A percentile compares a stretch with the other conserved stretches of the same genome.
These are phyloP conservation scores for Callaeas wilsoni DNA, from an alignment of 2,113 vertebrate genomes.

Conservation along the genomic window DNA sequence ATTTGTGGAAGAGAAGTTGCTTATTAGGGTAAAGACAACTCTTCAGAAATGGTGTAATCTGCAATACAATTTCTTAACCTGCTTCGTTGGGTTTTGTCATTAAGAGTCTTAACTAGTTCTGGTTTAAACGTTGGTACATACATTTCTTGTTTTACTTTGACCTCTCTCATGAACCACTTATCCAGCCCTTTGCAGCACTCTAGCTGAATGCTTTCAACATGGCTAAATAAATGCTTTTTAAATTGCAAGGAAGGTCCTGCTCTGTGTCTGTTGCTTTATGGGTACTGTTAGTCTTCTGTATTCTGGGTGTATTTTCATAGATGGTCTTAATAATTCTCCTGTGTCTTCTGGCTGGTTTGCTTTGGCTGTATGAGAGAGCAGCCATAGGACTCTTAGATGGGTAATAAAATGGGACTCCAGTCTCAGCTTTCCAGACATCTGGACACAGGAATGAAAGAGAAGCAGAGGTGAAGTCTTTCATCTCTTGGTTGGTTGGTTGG, in stretches of 20 bases:
- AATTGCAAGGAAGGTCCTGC: not conserved
- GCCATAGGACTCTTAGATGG: not conserved
- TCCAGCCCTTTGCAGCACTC: not conserved
- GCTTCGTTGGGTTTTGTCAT: not conserved
- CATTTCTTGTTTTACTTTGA: not conserved
- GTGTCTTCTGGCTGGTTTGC: not conserved
- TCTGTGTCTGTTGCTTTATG: not conserved
- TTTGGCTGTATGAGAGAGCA: not conserved
- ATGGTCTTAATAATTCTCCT: not conserved
- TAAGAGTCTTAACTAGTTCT: not conserved
- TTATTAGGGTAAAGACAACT: not conserved
- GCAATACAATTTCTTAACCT: not conserved
- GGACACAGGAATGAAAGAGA: not conserved
- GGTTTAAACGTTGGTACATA: not conserved
- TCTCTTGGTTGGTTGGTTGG: not conserved
- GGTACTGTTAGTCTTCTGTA: not conserved
- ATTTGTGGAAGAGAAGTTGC: not conserved
- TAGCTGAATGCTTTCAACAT: not conserved
- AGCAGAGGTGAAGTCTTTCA: not conserved
- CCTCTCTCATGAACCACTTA: not conserved
- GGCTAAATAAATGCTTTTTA: not conserved
- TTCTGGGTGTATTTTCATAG: not conserved
- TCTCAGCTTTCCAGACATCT: not conserved
- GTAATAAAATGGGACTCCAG: not conserved
- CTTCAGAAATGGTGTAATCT: not conserved